phyloP scores from a whole-genome alignment of 2,888 invertebrate species.

The Lathronympha strigana region DNA sequence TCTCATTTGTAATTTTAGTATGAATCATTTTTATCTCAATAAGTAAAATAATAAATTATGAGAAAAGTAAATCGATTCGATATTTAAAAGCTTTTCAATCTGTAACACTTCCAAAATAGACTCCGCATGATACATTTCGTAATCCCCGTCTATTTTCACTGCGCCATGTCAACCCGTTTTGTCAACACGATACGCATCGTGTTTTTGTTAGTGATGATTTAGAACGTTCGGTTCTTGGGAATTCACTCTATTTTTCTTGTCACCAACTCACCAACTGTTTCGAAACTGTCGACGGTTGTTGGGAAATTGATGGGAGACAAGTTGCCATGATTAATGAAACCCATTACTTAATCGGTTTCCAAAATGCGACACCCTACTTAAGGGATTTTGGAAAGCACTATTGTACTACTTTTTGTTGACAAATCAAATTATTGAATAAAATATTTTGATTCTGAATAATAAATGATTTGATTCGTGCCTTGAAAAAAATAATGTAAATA shows the following conservation, averaged over 20 bases:
- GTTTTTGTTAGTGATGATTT: slow-evolving; percentile 8
- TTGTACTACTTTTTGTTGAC: no score
- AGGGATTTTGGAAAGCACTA: no score
- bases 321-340: neutral
- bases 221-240: slow-evolving; percentile 17
- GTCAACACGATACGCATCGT: slow-evolving; percentile 30
- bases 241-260: neutral
- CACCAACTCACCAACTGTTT: slow-evolving; percentile 18
- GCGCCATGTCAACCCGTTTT: slow-evolving; percentile 30
- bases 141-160: slow-evolving; percentile 19
- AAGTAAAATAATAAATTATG: no score
- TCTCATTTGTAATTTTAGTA: no score
- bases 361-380: no score
- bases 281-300: slow-evolving; percentile 15
- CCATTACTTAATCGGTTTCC: no score
- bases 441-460: no score
- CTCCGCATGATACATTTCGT: slow-evolving; percentile 25
- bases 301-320: slow-evolving; percentile 1
- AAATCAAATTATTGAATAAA: no score
- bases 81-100: no score
- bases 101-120: slow-evolving; percentile 17
- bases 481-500: no score
- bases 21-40: no score
- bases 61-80: neutral
- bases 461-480: no score